A percentile compares a stretch with the other conserved stretches of the same genome.
phyloP scores from a whole-genome alignment of 2,113 vertebrate genomes.

The Echinops telfairi region DNA sequence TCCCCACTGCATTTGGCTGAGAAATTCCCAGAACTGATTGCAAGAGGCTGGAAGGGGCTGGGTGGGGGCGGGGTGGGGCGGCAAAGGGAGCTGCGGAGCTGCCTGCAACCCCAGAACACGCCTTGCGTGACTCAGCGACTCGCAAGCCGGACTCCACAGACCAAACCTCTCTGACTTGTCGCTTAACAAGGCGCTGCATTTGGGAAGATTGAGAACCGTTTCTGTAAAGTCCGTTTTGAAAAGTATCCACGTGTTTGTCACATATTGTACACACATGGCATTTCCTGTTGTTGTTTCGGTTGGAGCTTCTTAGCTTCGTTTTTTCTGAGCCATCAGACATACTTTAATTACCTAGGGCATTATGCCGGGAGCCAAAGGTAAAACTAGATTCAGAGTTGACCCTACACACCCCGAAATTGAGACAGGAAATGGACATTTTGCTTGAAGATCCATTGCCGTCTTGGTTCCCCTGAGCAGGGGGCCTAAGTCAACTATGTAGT shows the following conservation, averaged over 20 bases:
- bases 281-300: conserved; percentile 79
- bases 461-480: not conserved
- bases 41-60: not conserved
- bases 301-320: conserved; percentile 76
- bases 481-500: not conserved
- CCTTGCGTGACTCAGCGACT: conserved; percentile 31
- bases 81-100: conserved; percentile 26
- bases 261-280: conserved; percentile 84
- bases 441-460: conserved; percentile 1
- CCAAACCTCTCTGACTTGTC: conserved; percentile 64
- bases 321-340: conserved; percentile 70
- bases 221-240: conserved; percentile 76
- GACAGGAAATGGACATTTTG: conserved; percentile 20
- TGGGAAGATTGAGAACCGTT: conserved; percentile 72
- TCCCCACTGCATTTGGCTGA: not conserved
- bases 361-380: conserved; percentile 12
- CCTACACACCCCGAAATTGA: not conserved
- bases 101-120: conserved; percentile 56
- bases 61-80: not conserved
- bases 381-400: conserved; percentile 18
- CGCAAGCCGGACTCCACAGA: conserved; percentile 62
- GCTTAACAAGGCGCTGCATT: conserved; percentile 73
- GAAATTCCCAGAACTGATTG: conserved; percentile 11
- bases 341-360: conserved; percentile 45
- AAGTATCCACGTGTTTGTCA: conserved; percentile 76